Evolutionary conservation across 1,140 invertebrate species (phyloP), one percentile per base, ranked within the genome.

Genomic region (Lysiphlebus fabarum): DNA sequence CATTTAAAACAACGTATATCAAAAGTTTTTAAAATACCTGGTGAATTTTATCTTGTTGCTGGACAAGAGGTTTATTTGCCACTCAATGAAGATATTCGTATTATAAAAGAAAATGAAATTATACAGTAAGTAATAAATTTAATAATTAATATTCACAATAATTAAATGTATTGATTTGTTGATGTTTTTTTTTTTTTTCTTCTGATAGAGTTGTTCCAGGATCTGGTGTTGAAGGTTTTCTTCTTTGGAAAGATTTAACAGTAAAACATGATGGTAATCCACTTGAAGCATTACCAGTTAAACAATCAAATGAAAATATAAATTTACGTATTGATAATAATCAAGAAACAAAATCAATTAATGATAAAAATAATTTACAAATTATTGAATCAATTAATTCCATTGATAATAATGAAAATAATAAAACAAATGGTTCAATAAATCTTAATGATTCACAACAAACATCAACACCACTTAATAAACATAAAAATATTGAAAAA

Each of bases 61-160:
- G 63, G 70, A 2, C 62, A 68, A 6, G 61, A 41, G 5, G 66
- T 70, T 26, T 68, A 72, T 61, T 57, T 76, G 8, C 73, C 73
- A 8, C 58, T 66, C 5, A 62, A 58, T n/a, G 74, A 76, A 34
- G 71, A 76, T 56, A 56, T 72, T 26, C 60, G 69, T 11, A 62
- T 72, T 54, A 45, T 71, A 0, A 63, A 69, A 5, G 62, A 68
- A 5, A 63, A 68, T n/a, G 68, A 71, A 48, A 61, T 55, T 1
- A 60, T 72, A 10, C n/a, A 56, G 70, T 69, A 56, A 68, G 59
- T 54, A 26, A 44, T 4, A 55, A 12, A 45, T 33, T 33, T 34
- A 44, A n/a, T 10, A 55, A 43, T 55, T 56, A 9, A 36, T 2
- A 40, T 53, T 36, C 3, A 10, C 36, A 12, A 33, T 53, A 34